These are phyloP conservation scores for Drosophila macrospina DNA, from an alignment of 2,888 invertebrate species.

Conservation along the genomic window DNA sequence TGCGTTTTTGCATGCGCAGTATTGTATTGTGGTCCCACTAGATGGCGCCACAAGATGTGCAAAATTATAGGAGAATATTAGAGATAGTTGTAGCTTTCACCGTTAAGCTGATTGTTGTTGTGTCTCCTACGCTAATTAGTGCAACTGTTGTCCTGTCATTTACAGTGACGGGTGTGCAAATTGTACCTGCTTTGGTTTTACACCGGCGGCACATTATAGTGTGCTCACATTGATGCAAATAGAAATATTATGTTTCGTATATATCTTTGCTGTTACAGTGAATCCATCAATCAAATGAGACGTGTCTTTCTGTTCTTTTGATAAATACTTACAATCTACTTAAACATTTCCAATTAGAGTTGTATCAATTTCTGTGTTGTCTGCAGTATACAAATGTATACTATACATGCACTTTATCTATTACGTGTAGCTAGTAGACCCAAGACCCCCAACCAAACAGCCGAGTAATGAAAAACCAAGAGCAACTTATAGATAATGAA, in stretches of 20 bases:
- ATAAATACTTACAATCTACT: conserved; percentile 76
- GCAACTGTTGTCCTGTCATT: conserved; percentile 29
- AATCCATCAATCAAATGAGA: conserved; percentile 65
- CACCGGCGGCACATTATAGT: too few species aligned
- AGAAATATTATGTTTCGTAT: conserved; percentile 2
- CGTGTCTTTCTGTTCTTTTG: conserved; percentile 64
- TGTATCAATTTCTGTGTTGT: conserved; percentile 68
- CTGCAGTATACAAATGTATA: conserved; percentile 14
- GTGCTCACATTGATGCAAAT: not conserved
- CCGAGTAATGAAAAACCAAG: conserved; percentile 37
- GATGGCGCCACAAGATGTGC: conserved; percentile 3
- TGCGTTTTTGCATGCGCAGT: not conserved
- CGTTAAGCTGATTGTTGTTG: not conserved
- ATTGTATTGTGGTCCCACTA: not conserved
- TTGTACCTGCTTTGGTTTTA: conserved; percentile 9
- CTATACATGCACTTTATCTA: conserved; percentile 41
- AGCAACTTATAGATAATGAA: conserved; percentile 48
- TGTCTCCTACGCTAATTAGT: not conserved
- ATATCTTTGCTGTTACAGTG: conserved; percentile 8
- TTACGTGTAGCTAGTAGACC: conserved; percentile 45
- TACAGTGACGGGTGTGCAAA: conserved; percentile 31
- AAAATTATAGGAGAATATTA: not conserved
- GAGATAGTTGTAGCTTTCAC: not conserved
- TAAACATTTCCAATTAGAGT: conserved; percentile 78
- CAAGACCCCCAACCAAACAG: conserved; percentile 21